A percentile compares a stretch with the other conserved stretches of the same genome.
These are phyloP conservation scores for Eilema caniola DNA, from an alignment of 2,888 invertebrate species.

Conservation along the genomic window DNA sequence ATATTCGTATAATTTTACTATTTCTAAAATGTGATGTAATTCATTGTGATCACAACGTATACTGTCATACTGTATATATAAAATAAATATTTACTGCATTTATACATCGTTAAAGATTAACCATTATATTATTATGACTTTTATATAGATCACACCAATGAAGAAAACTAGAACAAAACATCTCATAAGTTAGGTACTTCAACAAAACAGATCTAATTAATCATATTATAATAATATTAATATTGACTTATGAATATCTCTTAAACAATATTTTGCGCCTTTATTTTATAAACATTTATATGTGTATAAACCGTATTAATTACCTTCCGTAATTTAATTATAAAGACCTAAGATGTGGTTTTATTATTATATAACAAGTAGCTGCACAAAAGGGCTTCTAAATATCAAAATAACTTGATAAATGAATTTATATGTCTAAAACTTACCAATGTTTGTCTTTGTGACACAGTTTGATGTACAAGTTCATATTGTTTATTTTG, in stretches of 20 bases:
- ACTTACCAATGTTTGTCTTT: not conserved
- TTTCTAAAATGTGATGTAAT: constrained; percentile 13
- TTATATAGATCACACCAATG: no score
- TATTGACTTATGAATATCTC: not conserved
- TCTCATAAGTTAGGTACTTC: constrained; percentile 8
- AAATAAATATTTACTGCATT: no score
- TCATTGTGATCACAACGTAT: constrained; percentile 1
- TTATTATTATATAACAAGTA: constrained; percentile 6
- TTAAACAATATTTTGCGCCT: not conserved
- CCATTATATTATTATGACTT: not conserved
- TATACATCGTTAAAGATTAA: not conserved
- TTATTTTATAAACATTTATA: not conserved
- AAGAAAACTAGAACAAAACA: not conserved
- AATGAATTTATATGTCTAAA: constrained; percentile 7
- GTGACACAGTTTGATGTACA: constrained; percentile 16
- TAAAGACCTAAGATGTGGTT: not conserved
- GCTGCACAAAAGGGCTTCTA: constrained; percentile 17
- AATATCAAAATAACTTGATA: constrained; percentile 6
- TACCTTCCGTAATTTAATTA: not conserved
- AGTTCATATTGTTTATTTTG: constrained; percentile 12
- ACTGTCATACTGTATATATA: not conserved
- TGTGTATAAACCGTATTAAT: not conserved
- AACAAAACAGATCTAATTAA: constrained; percentile 5
- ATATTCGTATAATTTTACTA: constrained; percentile 3
- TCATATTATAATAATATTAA: not conserved